Percentiles rank a stretch among this genome's conserved stretches.
phyloP scores from a whole-genome alignment of 2,113 vertebrate genomes.

The Rhinopomastus cyanomelas region DNA sequence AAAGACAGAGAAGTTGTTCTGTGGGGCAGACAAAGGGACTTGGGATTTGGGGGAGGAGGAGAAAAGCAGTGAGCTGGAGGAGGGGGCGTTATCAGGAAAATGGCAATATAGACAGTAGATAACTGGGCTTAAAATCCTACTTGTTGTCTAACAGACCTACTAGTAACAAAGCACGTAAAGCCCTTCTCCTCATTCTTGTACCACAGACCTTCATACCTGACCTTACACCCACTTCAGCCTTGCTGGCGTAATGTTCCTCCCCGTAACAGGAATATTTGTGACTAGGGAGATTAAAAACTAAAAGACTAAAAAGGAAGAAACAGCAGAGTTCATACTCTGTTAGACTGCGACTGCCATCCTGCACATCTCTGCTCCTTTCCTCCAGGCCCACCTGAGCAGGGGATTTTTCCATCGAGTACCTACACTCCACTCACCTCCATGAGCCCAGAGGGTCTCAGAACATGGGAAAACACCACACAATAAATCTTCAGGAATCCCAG shows the following conservation, averaged over 20 bases:
- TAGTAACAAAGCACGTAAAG: neutral
- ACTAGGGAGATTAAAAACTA: neutral
- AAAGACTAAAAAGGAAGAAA: neutral
- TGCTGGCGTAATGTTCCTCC: neutral
- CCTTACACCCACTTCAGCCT: neutral
- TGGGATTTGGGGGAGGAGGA: slow-evolving; percentile 39
- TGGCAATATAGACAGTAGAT: neutral
- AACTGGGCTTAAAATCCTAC: neutral
- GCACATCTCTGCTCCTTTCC: neutral
- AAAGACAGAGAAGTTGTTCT: slow-evolving; percentile 64
- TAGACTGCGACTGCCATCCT: neutral
- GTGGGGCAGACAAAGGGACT: slow-evolving; percentile 48
- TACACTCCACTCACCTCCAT: neutral
- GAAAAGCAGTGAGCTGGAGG: slow-evolving; percentile 20
- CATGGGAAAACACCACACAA: neutral
- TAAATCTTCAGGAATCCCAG: slow-evolving; percentile 52
- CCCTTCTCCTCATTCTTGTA: neutral
- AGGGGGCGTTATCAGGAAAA: neutral
- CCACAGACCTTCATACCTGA: neutral
- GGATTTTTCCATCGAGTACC: neutral
- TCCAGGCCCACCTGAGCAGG: neutral
- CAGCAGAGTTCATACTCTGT: neutral
- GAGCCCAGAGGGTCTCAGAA: neutral
- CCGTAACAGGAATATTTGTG: rapidly evolving
- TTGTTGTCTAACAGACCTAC: neutral